A percentile compares a stretch with the other conserved stretches of the same genome.
Evolutionary conservation across 1,140 invertebrate genomes (phyloP).

Genomic region (Euura lappo): DNA sequence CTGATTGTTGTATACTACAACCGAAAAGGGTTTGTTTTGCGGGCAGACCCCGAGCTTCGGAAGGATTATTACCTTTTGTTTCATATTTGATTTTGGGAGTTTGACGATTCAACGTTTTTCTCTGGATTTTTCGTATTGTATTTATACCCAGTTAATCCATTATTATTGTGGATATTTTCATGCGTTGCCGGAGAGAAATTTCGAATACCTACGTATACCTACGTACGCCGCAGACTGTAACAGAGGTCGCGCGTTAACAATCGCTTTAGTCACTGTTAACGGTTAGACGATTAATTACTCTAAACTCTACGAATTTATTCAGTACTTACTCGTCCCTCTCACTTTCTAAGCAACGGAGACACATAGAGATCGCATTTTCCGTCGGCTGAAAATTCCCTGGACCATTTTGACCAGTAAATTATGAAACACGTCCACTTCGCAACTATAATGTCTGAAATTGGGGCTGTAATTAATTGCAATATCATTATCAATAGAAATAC

Average conservation of each 20-base stretch:
- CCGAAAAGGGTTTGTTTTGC: too few relatives aligned
- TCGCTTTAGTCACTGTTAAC: neutral
- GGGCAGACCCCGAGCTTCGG: too few relatives aligned
- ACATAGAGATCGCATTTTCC: neutral
- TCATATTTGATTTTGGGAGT: too few relatives aligned
- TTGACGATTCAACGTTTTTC: too few relatives aligned
- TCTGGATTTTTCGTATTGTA: too few relatives aligned
- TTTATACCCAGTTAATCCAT: too few relatives aligned
- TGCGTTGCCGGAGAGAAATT: neutral
- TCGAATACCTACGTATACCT: neutral
- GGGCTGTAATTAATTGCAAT: neutral
- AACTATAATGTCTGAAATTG: neutral
- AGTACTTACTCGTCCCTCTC: neutral
- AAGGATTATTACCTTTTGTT: too few relatives aligned
- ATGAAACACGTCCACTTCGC: neutral
- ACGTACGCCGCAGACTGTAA: neutral
- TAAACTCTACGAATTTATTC: neutral
- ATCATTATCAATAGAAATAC: neutral
- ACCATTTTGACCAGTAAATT: neutral
- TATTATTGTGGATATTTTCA: neutral
- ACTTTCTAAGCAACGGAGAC: neutral
- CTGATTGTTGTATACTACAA: too few relatives aligned
- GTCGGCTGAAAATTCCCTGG: neutral
- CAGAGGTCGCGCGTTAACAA: neutral
- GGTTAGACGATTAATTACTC: neutral